Evolutionary conservation across 2,113 vertebrate genomes (phyloP), one percentile per base, ranked within the genome.

Genomic region (Holacanthus passer): DNA sequence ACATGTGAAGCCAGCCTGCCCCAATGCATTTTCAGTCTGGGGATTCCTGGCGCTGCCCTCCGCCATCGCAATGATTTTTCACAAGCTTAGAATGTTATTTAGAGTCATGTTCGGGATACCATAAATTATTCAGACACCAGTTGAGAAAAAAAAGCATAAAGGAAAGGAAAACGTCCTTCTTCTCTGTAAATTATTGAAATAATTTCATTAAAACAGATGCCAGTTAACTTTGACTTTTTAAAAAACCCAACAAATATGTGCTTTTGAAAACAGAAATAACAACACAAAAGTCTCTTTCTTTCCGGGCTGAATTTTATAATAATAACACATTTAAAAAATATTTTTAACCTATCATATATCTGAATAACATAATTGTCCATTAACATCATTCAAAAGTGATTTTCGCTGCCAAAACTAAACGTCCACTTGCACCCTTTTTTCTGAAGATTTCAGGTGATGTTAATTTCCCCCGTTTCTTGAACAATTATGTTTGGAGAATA

Each of bases 51-150:
- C 37, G 60, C 43, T 89, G 81, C 85, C 78, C 82, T 81, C 53
- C 76, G 73, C 83, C 84, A 83, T 83, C 39, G 3, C 80, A 35
- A 66, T 60, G 73, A 89, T 89, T 88, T 88, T 83, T 88, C 80
- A 88, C 67, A 3, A 52, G 71, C 79, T 87, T 85, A 56, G 77
- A 81, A 77, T 82, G 86, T 83, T 81, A 35, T 66, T 81, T 56
- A 48, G 65, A 82, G 77, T 37, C 77, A 55, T 19, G 73, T 58
- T 71, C 24, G 29, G 32, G 48, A 73, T 59, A 2, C 69, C 86
- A 88, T 85, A 73, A 83, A 88, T 88, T 88, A 84, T 66, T 79
- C 47, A 56, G 70, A 63, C 77, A 73, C 58, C 56, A 63, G 69
- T 19, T 32, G 50, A 24, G 22, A 2, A 12, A n/a, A 3, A 12